These are phyloP conservation scores for Brachypalpus laphriformis DNA, from an alignment of 2,888 invertebrate species.

Conservation along the genomic window DNA sequence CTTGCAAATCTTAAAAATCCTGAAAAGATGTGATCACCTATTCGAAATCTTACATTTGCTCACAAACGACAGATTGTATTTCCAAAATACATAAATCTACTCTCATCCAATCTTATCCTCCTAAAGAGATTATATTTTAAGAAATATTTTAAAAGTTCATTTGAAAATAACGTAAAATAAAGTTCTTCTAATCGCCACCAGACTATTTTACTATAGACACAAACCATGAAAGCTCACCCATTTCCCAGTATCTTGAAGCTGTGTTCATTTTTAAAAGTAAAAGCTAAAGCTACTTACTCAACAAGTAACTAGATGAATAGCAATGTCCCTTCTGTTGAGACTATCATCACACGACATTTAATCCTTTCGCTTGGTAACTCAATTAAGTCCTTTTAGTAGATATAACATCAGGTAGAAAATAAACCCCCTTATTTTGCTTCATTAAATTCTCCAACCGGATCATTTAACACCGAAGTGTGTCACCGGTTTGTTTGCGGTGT, in stretches of 20 bases:
- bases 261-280: background rate
- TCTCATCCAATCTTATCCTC: too few relatives aligned
- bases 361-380: conserved; percentile 43
- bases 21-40: background rate
- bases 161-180: background rate
- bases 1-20: too few relatives aligned
- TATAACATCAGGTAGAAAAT: conserved; percentile 16
- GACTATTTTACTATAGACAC: conserved; percentile 13
- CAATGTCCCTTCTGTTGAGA: background rate
- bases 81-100: too few relatives aligned
- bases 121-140: too few relatives aligned
- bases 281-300: background rate
- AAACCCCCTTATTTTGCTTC: conserved; percentile 15
- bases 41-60: too few relatives aligned
- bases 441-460: conserved; percentile 12
- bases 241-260: conserved; percentile 44
- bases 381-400: conserved; percentile 44
- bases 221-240: conserved; percentile 29
- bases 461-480: conserved; percentile 33
- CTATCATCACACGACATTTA: conserved; percentile 33
- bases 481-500: conserved; percentile 47
- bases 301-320: background rate
- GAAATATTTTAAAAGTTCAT: background rate
- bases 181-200: conserved; percentile 45
- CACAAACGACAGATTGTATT: too few relatives aligned